Evolutionary conservation across 2,888 invertebrate genomes (phyloP).

Genomic region (Drosophila birchii): DNA sequence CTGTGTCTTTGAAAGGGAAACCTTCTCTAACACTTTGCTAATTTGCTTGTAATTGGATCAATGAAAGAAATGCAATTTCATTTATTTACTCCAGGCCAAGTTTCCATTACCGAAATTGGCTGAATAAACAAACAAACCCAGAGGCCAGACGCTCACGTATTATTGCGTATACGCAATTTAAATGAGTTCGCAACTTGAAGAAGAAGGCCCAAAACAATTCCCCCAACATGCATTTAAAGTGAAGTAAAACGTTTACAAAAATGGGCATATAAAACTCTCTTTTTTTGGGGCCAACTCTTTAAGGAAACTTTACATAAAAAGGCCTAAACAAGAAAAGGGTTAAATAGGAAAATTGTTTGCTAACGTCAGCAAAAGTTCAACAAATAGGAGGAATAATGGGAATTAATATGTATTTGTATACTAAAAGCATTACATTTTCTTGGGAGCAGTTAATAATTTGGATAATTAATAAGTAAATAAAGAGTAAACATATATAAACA

Average conservation of each 20-base stretch:
- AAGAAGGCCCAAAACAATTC: conserved; percentile 55
- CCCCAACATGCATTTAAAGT: conserved; percentile 61
- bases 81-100: conserved; percentile 21
- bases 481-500: neutral
- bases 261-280: conserved; percentile 57
- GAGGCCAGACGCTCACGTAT: conserved; percentile 1
- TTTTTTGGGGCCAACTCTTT: conserved; percentile 22
- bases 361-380: neutral
- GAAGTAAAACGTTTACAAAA: conserved; percentile 49
- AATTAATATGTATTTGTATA: neutral
- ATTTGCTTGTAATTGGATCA: conserved; percentile 10
- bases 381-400: neutral
- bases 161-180: conserved; percentile 47
- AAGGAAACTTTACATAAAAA: neutral
- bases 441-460: neutral
- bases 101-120: conserved; percentile 48
- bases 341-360: neutral
- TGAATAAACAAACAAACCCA: conserved; percentile 22
- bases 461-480: neutral
- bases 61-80: conserved; percentile 27
- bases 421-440: neutral
- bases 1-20: neutral
- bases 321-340: conserved; percentile 8
- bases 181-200: conserved; percentile 57
- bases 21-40: conserved; percentile 1